phyloP scores from a whole-genome alignment of 2,888 invertebrate genomes.

The Strigamia maritima region DNA sequence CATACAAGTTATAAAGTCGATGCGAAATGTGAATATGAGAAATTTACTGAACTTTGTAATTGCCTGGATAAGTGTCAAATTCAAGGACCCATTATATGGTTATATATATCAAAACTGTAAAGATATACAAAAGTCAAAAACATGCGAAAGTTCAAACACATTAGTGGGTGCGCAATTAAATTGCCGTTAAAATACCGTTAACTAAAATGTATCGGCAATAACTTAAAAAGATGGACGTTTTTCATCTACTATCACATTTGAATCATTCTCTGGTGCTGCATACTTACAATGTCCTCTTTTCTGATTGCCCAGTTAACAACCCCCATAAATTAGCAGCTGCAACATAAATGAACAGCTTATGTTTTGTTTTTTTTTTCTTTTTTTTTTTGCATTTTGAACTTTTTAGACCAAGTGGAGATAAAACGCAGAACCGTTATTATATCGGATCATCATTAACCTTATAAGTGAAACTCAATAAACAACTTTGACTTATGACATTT shows the following conservation, averaged over 20 bases:
- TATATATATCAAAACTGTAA: not conserved
- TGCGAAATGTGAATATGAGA: not conserved
- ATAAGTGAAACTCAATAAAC: not conserved
- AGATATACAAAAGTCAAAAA: not conserved
- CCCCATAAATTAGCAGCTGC: conserved; percentile 15
- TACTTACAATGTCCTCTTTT: not conserved
- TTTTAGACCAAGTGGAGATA: not conserved
- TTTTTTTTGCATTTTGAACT: not conserved
- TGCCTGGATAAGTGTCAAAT: not conserved
- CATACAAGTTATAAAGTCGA: not conserved
- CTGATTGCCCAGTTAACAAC: not conserved
- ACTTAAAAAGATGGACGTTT: not conserved
- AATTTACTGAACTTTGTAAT: conserved; percentile 12
- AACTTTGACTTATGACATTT: not conserved
- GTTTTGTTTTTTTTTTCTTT: not conserved
- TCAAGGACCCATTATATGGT: not conserved
- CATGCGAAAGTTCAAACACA: not conserved
- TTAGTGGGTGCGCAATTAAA: not conserved
- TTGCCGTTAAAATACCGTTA: not conserved
- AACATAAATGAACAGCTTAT: not conserved
- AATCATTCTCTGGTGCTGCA: not conserved
- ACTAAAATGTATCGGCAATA: not conserved
- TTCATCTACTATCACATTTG: not conserved
- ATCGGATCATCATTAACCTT: not conserved
- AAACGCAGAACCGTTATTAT: not conserved